Base-by-base conservation (phyloP, 23 tunicate genomes). In the Halocynthia roretzi region DNA sequence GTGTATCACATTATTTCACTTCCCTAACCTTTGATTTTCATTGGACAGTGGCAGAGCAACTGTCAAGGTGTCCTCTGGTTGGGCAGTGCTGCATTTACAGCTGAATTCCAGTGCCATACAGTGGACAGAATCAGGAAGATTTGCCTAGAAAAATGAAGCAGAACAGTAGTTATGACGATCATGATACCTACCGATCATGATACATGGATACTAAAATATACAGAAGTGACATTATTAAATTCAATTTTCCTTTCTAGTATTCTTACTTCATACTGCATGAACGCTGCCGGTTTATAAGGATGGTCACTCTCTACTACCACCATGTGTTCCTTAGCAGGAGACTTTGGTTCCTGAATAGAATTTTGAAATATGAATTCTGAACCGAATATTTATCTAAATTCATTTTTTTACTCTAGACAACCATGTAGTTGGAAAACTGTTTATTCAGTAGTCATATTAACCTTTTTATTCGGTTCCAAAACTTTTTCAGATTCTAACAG, bases 271-370 rank as follows among this genome's bases (percentile, higher is more conserved):
- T 77, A 67, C 57, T 77, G 80, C 7, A 53, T 69, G 50, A 86
- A 82, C 10, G 82, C 17, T 8, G 92, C 85, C 22, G 81, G 80
- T 71, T 81, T 76, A 72, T 86, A 86, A 7, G 92, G 92, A 69
- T 86, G 92, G 20, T 23, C 23, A 76, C 94, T 82, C 69, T 87
- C 94, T 44, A 87, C 87, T 52, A 77, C 86, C 11, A 87, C 49
- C 6, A 58, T 77, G 81, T 60, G n/a, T 4, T 31, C 44, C 44
- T 31, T 4, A 31, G 44, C 4, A 4, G 44, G 44, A 31, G 44
- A 31, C 44, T 31, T 31, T 31, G 44, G 44, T 31, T 31, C 44
- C 44, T 31, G 44, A 31, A 31, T 31, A 31, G 44, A 31, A 31
- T 31, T 31, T 31, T 0, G 4, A 31, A 31, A 31, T 31, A 31